These are phyloP conservation scores for Belonocnema kinseyi DNA, from an alignment of 1,140 invertebrate genomes.

Conservation along the genomic window DNA sequence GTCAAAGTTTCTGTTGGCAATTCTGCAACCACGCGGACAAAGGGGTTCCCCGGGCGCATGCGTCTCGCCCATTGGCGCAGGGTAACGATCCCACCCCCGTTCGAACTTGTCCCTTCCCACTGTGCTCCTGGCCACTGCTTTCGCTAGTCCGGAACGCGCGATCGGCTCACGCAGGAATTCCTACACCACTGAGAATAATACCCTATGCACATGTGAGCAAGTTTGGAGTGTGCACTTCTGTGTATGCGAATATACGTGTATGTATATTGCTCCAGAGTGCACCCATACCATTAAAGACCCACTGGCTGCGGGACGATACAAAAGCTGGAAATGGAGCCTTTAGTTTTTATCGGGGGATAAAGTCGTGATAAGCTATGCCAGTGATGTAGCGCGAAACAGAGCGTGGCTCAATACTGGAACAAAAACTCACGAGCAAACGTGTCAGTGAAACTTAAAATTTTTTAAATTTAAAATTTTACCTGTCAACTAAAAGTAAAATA, in stretches of 20 bases:
- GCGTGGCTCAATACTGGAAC: conserved; percentile 26
- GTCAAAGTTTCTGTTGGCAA: conserved; percentile 47
- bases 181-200: conserved; percentile 25
- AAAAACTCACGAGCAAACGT: neutral
- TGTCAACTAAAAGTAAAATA: no score
- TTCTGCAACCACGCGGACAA: conserved; percentile 65
- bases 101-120: conserved; percentile 55
- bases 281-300: conserved; percentile 50
- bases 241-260: conserved; percentile 12
- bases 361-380: conserved; percentile 71
- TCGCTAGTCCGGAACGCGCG: conserved; percentile 38
- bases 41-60: conserved; percentile 68
- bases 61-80: conserved; percentile 61
- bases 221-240: neutral
- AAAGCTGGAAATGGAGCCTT: conserved; percentile 71
- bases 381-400: conserved; percentile 60
- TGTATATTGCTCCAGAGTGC: conserved; percentile 47
- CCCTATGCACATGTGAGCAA: neutral
- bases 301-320: conserved; percentile 53
- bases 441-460: no score
- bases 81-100: conserved; percentile 73
- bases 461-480: no score
- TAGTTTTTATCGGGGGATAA: conserved; percentile 72
- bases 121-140: conserved; percentile 13
- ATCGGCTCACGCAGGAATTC: conserved; percentile 47